A percentile compares a stretch with the other conserved stretches of the same genome.
Conservation (phyloP, 2,113 vertebrate species). For the Andinoacara biseriatus region DNA sequence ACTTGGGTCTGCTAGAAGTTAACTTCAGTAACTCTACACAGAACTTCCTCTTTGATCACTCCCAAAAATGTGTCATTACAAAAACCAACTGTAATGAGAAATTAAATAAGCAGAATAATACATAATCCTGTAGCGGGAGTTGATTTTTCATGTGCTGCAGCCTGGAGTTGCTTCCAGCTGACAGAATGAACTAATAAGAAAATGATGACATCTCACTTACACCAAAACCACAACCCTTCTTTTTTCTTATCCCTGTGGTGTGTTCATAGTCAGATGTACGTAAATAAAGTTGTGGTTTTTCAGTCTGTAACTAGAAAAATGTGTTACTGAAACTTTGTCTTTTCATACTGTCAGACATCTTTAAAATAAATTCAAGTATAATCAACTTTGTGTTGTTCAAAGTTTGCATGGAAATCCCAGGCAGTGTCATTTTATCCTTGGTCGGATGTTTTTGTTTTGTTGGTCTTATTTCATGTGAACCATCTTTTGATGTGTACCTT, state of each 20-base stretch:
- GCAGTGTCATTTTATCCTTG: too few species aligned
- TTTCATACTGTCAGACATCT: too few species aligned
- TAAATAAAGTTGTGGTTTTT: neutral
- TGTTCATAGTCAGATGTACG: neutral
- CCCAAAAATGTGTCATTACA: neutral
- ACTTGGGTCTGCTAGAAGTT: constrained; percentile 27
- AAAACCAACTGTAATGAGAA: neutral
- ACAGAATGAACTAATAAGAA: neutral
- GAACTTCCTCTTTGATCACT: constrained; percentile 45
- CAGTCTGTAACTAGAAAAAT: neutral
- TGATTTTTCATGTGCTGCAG: neutral
- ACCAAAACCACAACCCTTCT: neutral
- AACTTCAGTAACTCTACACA: constrained; percentile 4
- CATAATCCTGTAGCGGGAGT: neutral
- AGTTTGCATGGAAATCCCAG: too few species aligned
- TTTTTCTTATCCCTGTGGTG: neutral
- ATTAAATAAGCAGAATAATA: neutral
- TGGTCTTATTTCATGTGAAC: too few species aligned
- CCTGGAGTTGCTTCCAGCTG: neutral
- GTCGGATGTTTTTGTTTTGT: too few species aligned
- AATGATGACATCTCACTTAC: neutral
- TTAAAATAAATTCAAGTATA: too few species aligned
- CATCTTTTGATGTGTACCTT: too few species aligned
- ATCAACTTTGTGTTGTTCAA: too few species aligned
- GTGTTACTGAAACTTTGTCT: too few species aligned